Conservation (phyloP, 2,797 vertebrate genomes). For the Halcyon leucocephala region DNA sequence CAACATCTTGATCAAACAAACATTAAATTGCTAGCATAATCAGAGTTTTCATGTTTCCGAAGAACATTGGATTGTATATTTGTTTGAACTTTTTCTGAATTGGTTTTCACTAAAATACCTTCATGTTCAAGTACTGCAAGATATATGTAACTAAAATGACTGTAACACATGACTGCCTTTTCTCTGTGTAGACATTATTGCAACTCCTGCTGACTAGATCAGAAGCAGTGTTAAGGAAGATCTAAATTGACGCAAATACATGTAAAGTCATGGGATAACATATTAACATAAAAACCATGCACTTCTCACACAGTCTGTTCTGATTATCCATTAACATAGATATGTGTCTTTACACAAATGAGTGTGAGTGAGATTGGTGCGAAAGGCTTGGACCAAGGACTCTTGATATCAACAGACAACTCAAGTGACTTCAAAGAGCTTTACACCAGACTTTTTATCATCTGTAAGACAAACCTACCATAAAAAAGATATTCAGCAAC, state of each 20-base stretch:
- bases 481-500: not conserved
- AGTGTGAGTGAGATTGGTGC: not conserved
- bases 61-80: not conserved
- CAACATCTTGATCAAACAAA: constrained; percentile 52
- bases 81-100: not conserved
- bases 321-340: not conserved
- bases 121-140: not conserved
- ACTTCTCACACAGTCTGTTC: not conserved
- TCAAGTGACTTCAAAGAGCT: not conserved
- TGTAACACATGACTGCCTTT: not conserved
- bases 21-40: not conserved
- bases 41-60: constrained; percentile 3
- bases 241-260: not conserved
- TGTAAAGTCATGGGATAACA: not conserved
- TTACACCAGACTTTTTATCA: not conserved
- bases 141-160: not conserved
- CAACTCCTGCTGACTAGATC: not conserved
- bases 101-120: not conserved
- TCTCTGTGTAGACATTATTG: not conserved
- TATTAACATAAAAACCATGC: not conserved
- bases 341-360: not conserved
- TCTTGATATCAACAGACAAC: not conserved
- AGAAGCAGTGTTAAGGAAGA: not conserved
- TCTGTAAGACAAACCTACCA: not conserved
- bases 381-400: not conserved